Percentiles rank a stretch among this genome's conserved stretches.
phyloP scores from a whole-genome alignment of 2,888 invertebrate species.

The Calameuta filiformis region DNA sequence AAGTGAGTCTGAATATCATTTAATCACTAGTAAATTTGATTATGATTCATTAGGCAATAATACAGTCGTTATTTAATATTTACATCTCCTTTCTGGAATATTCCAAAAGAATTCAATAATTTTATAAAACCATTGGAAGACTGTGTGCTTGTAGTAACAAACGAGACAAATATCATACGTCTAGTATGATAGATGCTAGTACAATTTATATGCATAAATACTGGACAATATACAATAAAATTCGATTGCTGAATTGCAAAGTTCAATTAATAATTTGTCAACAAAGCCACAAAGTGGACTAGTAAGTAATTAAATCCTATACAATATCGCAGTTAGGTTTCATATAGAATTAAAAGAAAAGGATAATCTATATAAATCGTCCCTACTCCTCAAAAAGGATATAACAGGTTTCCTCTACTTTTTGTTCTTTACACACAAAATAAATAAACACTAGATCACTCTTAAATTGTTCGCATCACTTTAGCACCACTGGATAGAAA shows the following conservation, averaged over 20 bases:
- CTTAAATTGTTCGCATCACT: neutral
- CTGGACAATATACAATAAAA: neutral
- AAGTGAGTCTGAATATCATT: neutral
- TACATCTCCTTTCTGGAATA: neutral
- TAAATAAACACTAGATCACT: slow-evolving; percentile 1
- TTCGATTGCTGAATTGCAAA: neutral
- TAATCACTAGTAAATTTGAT: neutral
- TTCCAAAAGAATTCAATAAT: neutral
- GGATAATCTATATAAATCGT: neutral
- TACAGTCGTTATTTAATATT: neutral
- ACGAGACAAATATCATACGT: neutral
- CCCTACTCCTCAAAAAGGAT: too few relatives aligned
- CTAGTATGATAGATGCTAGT: neutral
- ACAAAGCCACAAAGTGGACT: neutral
- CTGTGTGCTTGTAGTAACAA: neutral
- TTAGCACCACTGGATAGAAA: neutral
- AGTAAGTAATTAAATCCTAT: neutral
- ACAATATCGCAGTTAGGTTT: slow-evolving; percentile 1
- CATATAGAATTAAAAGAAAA: neutral
- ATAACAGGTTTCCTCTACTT: neutral
- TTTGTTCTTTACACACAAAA: neutral
- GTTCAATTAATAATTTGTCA: neutral
- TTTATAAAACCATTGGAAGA: neutral
- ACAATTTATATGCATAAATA: neutral
- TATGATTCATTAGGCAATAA: neutral